These are phyloP conservation scores for Scaptomyza graminum DNA, from an alignment of 1,140 invertebrate species.

Conservation along the genomic window DNA sequence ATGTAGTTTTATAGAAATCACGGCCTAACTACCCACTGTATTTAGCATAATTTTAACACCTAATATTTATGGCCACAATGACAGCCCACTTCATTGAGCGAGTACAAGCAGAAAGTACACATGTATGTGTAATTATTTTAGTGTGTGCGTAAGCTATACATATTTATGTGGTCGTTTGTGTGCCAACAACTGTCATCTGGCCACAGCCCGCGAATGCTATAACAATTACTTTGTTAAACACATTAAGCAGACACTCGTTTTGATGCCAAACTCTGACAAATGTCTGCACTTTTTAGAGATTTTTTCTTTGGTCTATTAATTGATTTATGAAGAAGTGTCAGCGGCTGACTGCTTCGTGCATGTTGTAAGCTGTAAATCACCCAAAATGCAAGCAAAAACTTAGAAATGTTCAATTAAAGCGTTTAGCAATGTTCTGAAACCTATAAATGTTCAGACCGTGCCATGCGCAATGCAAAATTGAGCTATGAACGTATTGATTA, in stretches of 20 bases:
- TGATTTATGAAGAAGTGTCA: slow-evolving; percentile 27
- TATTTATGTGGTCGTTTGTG: slow-evolving; percentile 55
- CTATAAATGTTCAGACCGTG: slow-evolving; percentile 14
- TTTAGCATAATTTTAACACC: slow-evolving; percentile 57
- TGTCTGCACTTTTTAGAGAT: neutral
- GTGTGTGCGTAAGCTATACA: slow-evolving; percentile 34
- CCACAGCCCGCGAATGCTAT: slow-evolving; percentile 40
- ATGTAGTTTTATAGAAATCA: slow-evolving; percentile 49
- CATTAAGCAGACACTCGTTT: slow-evolving; percentile 33
- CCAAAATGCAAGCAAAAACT: slow-evolving; percentile 16
- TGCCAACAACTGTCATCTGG: slow-evolving; percentile 60
- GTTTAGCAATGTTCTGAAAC: slow-evolving; percentile 34
- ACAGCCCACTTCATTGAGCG: slow-evolving; percentile 44
- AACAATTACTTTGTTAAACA: slow-evolving; percentile 41
- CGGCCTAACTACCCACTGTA: slow-evolving; percentile 52
- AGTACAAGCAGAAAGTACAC: slow-evolving; percentile 23
- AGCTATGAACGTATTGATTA: slow-evolving; percentile 67
- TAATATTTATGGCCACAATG: slow-evolving; percentile 57
- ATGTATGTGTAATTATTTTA: neutral
- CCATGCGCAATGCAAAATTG: slow-evolving; percentile 39
- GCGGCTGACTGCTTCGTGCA: slow-evolving; percentile 1
- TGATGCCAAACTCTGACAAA: slow-evolving; percentile 31
- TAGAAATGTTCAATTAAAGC: slow-evolving; percentile 30
- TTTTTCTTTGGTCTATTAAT: slow-evolving; percentile 8
- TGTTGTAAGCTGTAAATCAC: slow-evolving; percentile 15